phyloP scores from a whole-genome alignment of 2,113 vertebrate genomes.

The Pollimyrus isidori region DNA sequence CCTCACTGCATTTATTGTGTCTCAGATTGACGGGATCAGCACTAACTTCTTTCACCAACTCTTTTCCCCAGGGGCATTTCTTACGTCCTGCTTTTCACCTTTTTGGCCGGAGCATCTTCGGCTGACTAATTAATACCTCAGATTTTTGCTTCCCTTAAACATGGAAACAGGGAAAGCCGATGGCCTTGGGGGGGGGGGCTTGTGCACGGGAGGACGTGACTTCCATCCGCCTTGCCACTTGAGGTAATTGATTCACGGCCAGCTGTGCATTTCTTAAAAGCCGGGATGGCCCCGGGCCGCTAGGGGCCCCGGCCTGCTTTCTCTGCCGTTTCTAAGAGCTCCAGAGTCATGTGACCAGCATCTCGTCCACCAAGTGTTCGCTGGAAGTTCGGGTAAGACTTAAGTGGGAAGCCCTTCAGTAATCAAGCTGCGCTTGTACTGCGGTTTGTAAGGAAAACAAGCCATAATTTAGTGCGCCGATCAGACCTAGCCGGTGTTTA shows the following conservation, averaged over 20 bases:
- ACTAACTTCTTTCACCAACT: not conserved
- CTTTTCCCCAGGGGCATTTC: not conserved
- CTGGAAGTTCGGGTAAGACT: not conserved
- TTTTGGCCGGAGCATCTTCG: not conserved
- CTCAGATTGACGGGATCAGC: not conserved
- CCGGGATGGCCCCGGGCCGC: slow-evolving; percentile 42
- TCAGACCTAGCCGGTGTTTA: not conserved
- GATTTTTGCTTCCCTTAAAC: not conserved
- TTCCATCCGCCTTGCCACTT: slow-evolving; percentile 38
- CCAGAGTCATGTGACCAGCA: not conserved
- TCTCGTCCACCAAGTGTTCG: not conserved
- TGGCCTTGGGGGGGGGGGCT: not conserved
- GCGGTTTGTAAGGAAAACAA: not conserved
- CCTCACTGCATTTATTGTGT: not conserved
- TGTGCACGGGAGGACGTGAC: not conserved
- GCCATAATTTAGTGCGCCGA: not conserved
- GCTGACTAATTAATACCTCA: not conserved
- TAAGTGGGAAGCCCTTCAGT: not conserved
- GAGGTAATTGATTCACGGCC: slow-evolving; percentile 61
- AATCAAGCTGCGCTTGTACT: not conserved
- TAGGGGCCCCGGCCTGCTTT: not conserved
- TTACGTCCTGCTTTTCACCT: not conserved
- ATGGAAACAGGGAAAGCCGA: not conserved
- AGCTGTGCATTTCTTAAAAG: slow-evolving; percentile 50
- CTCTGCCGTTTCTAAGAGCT: not conserved